Base-by-base conservation (phyloP, 2,113 vertebrate species). In the Microtus ochrogaster region DNA sequence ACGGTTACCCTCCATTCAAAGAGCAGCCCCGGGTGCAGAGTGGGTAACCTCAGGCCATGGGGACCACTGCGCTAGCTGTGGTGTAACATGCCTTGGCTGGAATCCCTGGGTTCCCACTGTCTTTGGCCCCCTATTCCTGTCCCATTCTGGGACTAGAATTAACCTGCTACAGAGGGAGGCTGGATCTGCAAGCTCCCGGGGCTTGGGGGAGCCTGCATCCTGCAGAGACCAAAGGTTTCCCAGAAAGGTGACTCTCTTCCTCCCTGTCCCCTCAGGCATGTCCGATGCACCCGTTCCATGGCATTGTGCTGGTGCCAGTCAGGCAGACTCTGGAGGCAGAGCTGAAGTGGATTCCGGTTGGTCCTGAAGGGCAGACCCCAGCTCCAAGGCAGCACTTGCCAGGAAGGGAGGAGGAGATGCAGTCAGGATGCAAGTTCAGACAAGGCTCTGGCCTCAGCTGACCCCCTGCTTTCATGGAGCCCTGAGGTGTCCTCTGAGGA, bases 341-440 rank as follows among this genome's bases (percentile, higher is more conserved):
- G 16, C 7, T 22, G 3, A 52, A n/a, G 44, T 1, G 12, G 1
- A 30, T 5, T 52, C 24, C 0, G 0, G 11, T 9, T 74, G 21
- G 24, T 63, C 58, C 47, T 16, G 24, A 68, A 63, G 41, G 26
- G 33, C 47, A 28, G 12, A 19, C 30, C 36, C 1, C 9, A 10
- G 19, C 36, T 76, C 68, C 12, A 1, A 21, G 72, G 44, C 2
- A 17, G 61, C 7, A 30, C n/a, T 28, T 21, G 8, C 17, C 4
- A 28, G 55, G 49, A 7, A 36, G 0, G 30, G n/a, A 28, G 26
- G 17, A 36, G 3, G 24, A 10, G 17, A n/a, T 10, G 24, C 7
- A 5, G 1, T 19, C 41, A 68, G 41, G 3, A 65, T 1, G 2
- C 22, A 74, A 36, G 55, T 21, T 22, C 49, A 36, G 36, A n/a